A percentile compares a stretch with the other conserved stretches of the same genome.
Evolutionary conservation across 2,113 vertebrate species (phyloP).

Genomic region (Poicephalus gulielmi): DNA sequence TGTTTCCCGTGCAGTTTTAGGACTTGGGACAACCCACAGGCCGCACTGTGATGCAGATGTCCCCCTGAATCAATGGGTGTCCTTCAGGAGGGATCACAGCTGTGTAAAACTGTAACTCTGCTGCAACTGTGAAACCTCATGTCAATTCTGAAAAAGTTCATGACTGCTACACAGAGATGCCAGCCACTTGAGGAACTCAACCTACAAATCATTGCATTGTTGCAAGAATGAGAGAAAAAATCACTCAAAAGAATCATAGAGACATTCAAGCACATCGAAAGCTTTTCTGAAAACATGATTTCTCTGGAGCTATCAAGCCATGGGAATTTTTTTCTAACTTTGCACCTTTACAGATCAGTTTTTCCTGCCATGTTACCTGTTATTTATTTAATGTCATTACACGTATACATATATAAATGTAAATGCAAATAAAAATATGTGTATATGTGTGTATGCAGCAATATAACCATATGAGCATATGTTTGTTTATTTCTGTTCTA

Average conservation of each 20-base stretch:
- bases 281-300: neutral
- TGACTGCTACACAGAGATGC: neutral
- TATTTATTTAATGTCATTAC: neutral
- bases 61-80: rapidly evolving
- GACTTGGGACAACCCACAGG: neutral
- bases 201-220: neutral
- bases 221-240: neutral
- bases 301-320: neutral
- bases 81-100: neutral
- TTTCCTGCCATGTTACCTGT: neutral
- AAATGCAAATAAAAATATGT: neutral
- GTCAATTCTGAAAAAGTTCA: neutral
- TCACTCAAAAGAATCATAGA: neutral
- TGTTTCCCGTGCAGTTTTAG: neutral
- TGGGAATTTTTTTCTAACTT: neutral
- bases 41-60: neutral
- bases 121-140: neutral
- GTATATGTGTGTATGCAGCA: neutral
- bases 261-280: neutral
- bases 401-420: neutral
- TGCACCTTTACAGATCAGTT: neutral
- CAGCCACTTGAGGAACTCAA: neutral
- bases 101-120: neutral
- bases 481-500: conserved; percentile 12
- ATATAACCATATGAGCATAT: neutral